These are phyloP conservation scores for Aptenodytes forsteri DNA, from an alignment of 2,113 vertebrate genomes.

Conservation along the genomic window DNA sequence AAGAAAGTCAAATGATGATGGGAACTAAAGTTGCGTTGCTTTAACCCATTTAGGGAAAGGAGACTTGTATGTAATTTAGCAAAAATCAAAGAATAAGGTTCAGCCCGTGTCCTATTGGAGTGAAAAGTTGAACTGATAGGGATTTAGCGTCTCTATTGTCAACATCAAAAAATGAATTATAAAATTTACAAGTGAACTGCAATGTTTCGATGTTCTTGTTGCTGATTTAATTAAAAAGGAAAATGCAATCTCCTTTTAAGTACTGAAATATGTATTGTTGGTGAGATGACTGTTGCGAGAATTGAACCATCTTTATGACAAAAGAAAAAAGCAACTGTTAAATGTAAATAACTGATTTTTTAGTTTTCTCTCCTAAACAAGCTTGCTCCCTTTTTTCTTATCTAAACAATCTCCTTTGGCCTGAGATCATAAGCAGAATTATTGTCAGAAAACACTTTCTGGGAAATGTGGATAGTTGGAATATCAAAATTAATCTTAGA, in stretches of 20 bases:
- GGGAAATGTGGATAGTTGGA: not conserved
- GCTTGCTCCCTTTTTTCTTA: not conserved
- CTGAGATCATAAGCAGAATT: not conserved
- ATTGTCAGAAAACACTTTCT: conserved; percentile 19
- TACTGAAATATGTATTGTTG: not conserved
- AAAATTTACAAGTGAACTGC: not conserved
- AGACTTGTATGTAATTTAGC: not conserved
- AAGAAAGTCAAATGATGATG: not conserved
- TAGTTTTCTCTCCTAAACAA: not conserved
- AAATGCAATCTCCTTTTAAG: not conserved
- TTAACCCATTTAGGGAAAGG: not conserved
- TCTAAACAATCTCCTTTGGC: not conserved
- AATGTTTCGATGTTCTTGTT: not conserved
- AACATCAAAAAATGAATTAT: not conserved
- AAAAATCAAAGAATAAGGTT: not conserved
- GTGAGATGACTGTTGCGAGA: not conserved
- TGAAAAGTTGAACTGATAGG: not conserved
- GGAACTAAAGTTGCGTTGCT: not conserved
- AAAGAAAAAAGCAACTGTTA: not conserved
- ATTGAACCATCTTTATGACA: not conserved
- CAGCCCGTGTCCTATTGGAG: not conserved
- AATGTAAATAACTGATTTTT: not conserved
- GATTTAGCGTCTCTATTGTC: not conserved
- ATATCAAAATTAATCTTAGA: conserved; percentile 41
- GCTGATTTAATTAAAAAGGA: not conserved